Base-by-base conservation (phyloP, 2,888 invertebrate species). In the Drosophila ezoana region DNA sequence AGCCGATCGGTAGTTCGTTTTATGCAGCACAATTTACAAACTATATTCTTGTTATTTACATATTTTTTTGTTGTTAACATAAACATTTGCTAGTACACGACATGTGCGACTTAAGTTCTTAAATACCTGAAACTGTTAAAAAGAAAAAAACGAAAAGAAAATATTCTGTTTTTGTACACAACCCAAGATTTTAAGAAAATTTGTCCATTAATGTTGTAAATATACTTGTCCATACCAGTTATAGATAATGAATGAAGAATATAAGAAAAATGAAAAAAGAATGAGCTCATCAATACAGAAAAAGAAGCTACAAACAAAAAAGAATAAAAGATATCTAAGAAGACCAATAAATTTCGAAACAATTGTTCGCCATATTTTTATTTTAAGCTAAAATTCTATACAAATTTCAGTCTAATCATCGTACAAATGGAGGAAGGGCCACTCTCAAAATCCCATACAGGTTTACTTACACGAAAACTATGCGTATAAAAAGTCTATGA, bases 311-410 rank as follows among this genome's bases (percentile, higher is more conserved):
- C 63, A 84, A 72, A 47, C 35, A 33, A 79, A 66, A 76, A 77
- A 75, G 6, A 56, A 77, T 58, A 63, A 77, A 74, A 60, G 8
- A 60, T 61, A 56, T 47, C 18, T 33, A 40, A 58, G 14, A 65
- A 61, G 71, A 74, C 48, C 48, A 82, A 76, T 85, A 87, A 83
- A 87, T 82, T 66, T 74, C 74, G 67, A 79, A 83, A 85, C 76
- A 79, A 71, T 72, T 82, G 82, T 56, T 76, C 54, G 57, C 64
- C 64, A 85, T 72, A 87, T 79, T 81, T 82, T 83, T 83, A 83
- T 83, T 82, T 85, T 70, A 87, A 87, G 82, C 69, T 61, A 45
- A 72, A 81, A 73, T 69, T 79, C 70, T 76, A 60, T 9, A 65
- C 13, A 76, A 70, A 64, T 82, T 82, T 85, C 88, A 82, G 82